Base-by-base conservation (phyloP, 2,888 invertebrate genomes). In the Hypolimnas misippus region DNA sequence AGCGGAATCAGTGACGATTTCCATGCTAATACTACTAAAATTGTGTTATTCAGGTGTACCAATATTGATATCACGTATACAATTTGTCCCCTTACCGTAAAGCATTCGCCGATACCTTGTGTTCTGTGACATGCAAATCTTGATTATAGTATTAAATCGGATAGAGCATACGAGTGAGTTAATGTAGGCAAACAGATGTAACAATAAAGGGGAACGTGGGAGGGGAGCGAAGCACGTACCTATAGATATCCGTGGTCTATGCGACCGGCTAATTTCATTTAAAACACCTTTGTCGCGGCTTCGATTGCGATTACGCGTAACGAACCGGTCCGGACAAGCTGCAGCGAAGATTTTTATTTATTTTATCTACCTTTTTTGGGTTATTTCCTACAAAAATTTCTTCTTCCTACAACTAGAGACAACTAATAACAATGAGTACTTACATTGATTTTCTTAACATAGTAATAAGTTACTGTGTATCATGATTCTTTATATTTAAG, bases 101-200 rank as follows among this genome's bases (percentile, higher is more conserved):
- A 65, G 70, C 71, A 66, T 70, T 67, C 68, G 59, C 71, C 66
- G 64, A 68, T 67, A 66, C 70, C 71, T 70, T 66, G 69, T 64
- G 57, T 78, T 84, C 89, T 91, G 84, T 92, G 91, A 86, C 87
- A 92, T 91, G 91, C 91, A 92, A 92, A 92, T 92, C 87, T 85
- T 85, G 81, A 79, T 89, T 86, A 91, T 92, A 82, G 81, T 84
- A 89, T 92, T 90, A 91, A 90, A 89, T 87, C 85, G 81, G 75
- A 80, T 81, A 83, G 81, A 82, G 83, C 76, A 61, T 78, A 78
- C 73, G 75, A 75, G 75, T 73, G 73, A 81, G 75, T 77, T 82
- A 81, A 82, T 72, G 67, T 70, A 61, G 66, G 76, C 78, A 82
- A 84, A 84, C 85, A 84, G 83, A 83, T 89, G 89, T 89, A 89